A percentile compares a stretch with the other conserved stretches of the same genome.
phyloP scores from a whole-genome alignment of 2,113 vertebrate genomes.

The Phainopepla nitens region DNA sequence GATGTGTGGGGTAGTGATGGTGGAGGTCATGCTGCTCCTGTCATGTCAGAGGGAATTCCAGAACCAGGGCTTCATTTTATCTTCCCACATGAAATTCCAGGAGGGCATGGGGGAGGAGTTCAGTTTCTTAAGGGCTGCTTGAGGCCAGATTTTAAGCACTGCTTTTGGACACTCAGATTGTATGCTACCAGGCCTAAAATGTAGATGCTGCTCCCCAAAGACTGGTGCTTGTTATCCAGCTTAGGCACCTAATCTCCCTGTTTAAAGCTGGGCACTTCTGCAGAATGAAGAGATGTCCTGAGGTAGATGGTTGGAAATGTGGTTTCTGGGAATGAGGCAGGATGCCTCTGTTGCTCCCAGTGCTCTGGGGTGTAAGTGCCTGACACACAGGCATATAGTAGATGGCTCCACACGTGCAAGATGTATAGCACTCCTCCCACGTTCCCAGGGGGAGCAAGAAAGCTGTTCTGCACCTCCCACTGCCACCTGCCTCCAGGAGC shows the following conservation, averaged over 20 bases:
- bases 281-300: neutral
- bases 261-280: neutral
- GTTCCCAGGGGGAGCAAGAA: neutral
- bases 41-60: neutral
- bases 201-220: neutral
- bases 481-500: neutral
- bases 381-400: neutral
- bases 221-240: neutral
- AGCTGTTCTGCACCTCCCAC: neutral
- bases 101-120: rapidly evolving
- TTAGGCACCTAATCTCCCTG: neutral
- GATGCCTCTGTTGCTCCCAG: neutral
- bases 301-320: neutral
- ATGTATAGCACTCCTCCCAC: neutral
- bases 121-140: neutral
- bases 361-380: neutral
- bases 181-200: neutral
- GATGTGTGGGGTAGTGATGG: neutral
- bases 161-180: neutral
- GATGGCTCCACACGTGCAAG: neutral
- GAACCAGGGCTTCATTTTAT: neutral
- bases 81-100: neutral
- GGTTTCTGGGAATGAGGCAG: neutral
- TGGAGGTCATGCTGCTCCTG: neutral
- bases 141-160: neutral